These are phyloP conservation scores for Timema cristinae DNA, from an alignment of 2,888 invertebrate genomes.

Conservation along the genomic window DNA sequence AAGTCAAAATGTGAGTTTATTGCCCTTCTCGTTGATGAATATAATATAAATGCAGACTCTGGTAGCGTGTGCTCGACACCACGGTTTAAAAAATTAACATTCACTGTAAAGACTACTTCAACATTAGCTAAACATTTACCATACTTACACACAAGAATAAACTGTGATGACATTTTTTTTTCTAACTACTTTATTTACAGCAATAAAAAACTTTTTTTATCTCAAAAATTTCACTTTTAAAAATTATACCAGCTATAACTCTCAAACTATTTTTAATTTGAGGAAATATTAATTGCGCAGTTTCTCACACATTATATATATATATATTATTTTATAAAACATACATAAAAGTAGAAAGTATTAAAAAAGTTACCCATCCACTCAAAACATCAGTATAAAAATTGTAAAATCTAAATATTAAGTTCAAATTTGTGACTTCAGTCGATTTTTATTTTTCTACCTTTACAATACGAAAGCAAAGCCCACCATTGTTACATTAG, in stretches of 20 bases:
- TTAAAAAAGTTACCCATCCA: not conserved
- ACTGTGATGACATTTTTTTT: not conserved
- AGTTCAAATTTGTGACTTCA: too few species aligned
- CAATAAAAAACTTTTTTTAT: not conserved
- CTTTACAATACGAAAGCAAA: too few species aligned
- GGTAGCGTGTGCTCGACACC: conserved; percentile 17
- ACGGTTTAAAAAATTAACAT: not conserved
- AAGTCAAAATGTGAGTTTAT: not conserved
- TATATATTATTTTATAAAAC: not conserved
- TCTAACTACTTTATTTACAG: not conserved
- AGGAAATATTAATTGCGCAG: too few species aligned
- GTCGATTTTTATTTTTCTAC: too few species aligned
- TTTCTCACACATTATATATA: not conserved
- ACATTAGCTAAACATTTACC: too few species aligned
- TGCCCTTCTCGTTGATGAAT: conserved; percentile 15
- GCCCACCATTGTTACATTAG: too few species aligned
- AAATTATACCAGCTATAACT: not conserved
- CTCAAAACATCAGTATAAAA: not conserved
- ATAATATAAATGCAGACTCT: conserved; percentile 27
- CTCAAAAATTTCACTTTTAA: not conserved
- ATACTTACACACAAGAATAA: not conserved
- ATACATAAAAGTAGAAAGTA: not conserved
- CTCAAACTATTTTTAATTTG: not conserved
- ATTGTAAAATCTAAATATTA: not conserved
- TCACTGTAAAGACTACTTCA: not conserved